Conservation (phyloP, 2,888 invertebrate species). For the Subacronicta megacephala region DNA sequence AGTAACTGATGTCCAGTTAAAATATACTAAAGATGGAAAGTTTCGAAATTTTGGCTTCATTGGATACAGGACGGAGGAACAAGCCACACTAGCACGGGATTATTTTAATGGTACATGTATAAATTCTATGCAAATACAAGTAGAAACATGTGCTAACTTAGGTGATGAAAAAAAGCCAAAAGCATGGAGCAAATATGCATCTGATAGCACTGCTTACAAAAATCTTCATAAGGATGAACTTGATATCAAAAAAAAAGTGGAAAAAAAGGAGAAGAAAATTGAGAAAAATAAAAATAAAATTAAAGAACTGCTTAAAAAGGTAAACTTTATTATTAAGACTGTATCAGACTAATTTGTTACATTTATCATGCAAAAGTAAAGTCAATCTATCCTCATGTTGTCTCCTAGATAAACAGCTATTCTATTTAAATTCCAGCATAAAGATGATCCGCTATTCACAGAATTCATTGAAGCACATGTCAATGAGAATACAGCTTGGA, state of each 20-base stretch:
- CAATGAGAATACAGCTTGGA: slow-evolving; percentile 80
- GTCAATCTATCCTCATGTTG: too few relatives aligned
- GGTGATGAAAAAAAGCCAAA: slow-evolving; percentile 94
- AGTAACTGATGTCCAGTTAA: slow-evolving; percentile 98
- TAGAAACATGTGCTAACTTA: slow-evolving; percentile 92
- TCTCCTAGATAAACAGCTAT: background rate
- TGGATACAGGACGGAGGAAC: slow-evolving; percentile 95
- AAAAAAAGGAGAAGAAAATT: slow-evolving; percentile 72
- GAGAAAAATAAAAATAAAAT: slow-evolving; percentile 88
- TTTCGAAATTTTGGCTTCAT: slow-evolving; percentile 98
- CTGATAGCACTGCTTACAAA: slow-evolving; percentile 92
- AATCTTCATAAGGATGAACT: slow-evolving; percentile 82
- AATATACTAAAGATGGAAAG: slow-evolving; percentile 96
- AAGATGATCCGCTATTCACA: slow-evolving; percentile 96
- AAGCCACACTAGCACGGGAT: slow-evolving; percentile 93
- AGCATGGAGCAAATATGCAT: slow-evolving; percentile 97
- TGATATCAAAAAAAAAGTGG: slow-evolving; percentile 73
- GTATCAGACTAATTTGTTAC: background rate
- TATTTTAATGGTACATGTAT: slow-evolving; percentile 96
- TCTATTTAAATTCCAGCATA: slow-evolving; percentile 88
- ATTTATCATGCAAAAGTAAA: too few relatives aligned
- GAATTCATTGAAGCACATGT: slow-evolving; percentile 97
- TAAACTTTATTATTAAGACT: slow-evolving; percentile 58
- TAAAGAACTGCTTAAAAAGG: slow-evolving; percentile 92
- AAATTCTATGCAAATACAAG: slow-evolving; percentile 94